phyloP scores from a whole-genome alignment of 2,888 invertebrate species.

The Synergus umbraculus region DNA sequence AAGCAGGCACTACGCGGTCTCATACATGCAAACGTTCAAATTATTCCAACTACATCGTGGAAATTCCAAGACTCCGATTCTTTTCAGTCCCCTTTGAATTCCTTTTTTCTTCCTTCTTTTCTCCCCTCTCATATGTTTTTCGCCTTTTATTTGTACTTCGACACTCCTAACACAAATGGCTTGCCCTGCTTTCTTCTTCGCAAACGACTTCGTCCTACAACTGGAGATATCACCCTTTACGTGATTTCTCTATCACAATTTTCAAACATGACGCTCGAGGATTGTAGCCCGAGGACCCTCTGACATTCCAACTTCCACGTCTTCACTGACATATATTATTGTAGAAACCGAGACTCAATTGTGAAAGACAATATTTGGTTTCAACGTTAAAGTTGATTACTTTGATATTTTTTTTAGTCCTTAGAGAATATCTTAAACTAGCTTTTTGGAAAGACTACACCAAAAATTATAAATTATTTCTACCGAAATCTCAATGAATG shows the following conservation, averaged over 20 bases:
- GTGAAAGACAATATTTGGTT: not conserved
- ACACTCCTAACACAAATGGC: slow-evolving; percentile 1
- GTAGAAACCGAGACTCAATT: not conserved
- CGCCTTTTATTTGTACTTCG: not conserved
- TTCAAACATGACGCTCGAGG: not conserved
- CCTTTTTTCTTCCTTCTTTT: slow-evolving; percentile 28
- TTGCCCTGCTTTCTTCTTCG: slow-evolving; percentile 38
- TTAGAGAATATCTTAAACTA: not conserved
- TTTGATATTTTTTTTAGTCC: not conserved
- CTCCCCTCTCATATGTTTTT: slow-evolving; percentile 27
- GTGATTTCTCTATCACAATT: slow-evolving; percentile 38
- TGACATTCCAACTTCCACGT: not conserved
- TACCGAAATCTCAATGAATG: not conserved
- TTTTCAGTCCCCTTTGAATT: slow-evolving; percentile 43
- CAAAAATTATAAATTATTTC: not conserved
- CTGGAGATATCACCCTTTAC: slow-evolving; percentile 30
- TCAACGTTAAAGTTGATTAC: not conserved
- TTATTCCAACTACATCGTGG: slow-evolving; percentile 60
- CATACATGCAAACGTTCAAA: slow-evolving; percentile 67
- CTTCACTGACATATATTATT: not conserved
- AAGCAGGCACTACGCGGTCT: slow-evolving; percentile 45
- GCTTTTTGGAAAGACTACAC: too few species aligned
- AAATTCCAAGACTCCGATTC: slow-evolving; percentile 56
- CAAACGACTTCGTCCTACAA: slow-evolving; percentile 37
- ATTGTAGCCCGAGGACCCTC: not conserved